These are phyloP conservation scores for Adelges cooleyi DNA, from an alignment of 1,140 invertebrate genomes.

Conservation along the genomic window DNA sequence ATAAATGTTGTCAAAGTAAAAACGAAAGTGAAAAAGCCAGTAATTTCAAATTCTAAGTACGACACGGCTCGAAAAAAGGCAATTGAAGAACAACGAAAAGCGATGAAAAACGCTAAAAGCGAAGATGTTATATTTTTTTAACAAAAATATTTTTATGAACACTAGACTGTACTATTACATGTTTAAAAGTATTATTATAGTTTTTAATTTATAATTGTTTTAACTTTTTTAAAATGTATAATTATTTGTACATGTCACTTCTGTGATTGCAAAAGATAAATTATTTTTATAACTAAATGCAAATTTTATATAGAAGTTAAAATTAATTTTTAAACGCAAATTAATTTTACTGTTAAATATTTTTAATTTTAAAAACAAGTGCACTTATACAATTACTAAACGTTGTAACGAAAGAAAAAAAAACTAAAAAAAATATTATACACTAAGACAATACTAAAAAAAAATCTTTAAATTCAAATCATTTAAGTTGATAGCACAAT, in stretches of 20 bases:
- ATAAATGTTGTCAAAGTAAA: slow-evolving; percentile 9
- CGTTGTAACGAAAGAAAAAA: slow-evolving; percentile 18
- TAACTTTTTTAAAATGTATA: slow-evolving; percentile 3
- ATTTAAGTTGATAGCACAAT: no score
- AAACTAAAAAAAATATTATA: no score
- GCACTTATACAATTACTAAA: slow-evolving; percentile 18
- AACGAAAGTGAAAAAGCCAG: slow-evolving; percentile 12
- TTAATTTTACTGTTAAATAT: slow-evolving; percentile 9
- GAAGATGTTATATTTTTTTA: slow-evolving; percentile 26
- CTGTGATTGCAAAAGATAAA: slow-evolving; percentile 11
- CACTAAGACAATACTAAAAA: no score
- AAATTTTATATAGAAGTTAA: slow-evolving; percentile 9
- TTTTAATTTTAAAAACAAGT: slow-evolving; percentile 14
- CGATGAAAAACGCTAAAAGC: slow-evolving; percentile 20
- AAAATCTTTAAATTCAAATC: no score
- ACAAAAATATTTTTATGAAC: not conserved
- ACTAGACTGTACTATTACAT: slow-evolving; percentile 10
- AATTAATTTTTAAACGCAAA: not conserved
- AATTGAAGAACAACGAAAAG: slow-evolving; percentile 22
- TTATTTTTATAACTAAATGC: not conserved
- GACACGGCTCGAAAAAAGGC: slow-evolving; percentile 15
- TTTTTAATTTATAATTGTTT: slow-evolving; percentile 18
- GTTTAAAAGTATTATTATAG: slow-evolving; percentile 18
- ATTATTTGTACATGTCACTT: not conserved
- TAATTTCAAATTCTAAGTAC: slow-evolving; percentile 15